Evolutionary conservation across 2,113 vertebrate genomes (phyloP), one percentile per base, ranked within the genome.

Genomic region (Tretioscincus oriximinensis): DNA sequence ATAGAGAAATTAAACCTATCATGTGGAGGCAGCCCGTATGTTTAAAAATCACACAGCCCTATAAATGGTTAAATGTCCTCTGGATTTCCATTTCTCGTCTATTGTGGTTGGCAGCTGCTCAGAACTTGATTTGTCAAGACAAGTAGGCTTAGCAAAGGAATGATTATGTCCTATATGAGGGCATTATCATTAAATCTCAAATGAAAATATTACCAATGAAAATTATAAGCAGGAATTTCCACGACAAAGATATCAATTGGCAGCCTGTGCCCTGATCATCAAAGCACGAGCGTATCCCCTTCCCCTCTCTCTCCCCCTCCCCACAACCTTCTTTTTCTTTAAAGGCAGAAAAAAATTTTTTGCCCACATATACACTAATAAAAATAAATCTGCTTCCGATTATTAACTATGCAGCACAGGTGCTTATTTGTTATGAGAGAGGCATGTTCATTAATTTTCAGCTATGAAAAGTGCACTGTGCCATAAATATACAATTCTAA

Each of bases 331-430:
- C 89, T 64, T 80, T 24, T 29, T 28, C 26, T 66, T 84, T 83
- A 91, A 89, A 86, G 95, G 95, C 94, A 95, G 93, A 95, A 96
- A 94, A 95, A 96, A 41, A 41, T 94, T 95, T 96, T 97, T 76
- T 96, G 95, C 96, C 96, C 95, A 95, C 95, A 96, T 96, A 96
- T 95, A 96, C 96, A 93, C 97, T 99, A 99, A 99, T 99, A 99
- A 99, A 99, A 99, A 99, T 99, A 99, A 99, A 99, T 99, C 95
- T 96, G 97, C 97, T 98, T 98, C 97, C 96, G 98, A 99, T 99
- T 98, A 97, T 96, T 97, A 98, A 97, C 98, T 96, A 96, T 96
- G 97, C 97, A 96, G 96, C 98, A 98, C 98, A 99, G 98, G 98
- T 99, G 98, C 98, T 97, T 98, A 97, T 98, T 99, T 97, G 98